These are phyloP conservation scores for Sarcophaga variegata DNA, from an alignment of 2,888 invertebrate species.

Conservation along the genomic window DNA sequence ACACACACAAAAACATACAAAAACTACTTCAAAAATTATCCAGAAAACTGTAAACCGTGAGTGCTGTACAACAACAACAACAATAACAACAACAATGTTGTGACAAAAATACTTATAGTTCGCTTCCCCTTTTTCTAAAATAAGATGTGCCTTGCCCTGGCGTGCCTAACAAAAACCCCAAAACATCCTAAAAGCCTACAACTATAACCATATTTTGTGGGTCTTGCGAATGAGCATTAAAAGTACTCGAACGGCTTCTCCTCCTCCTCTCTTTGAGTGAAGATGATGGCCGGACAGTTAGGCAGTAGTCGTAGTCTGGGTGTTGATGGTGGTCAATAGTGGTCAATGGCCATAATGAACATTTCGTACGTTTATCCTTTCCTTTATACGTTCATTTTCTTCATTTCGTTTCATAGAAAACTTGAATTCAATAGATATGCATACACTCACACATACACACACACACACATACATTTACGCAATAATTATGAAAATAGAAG, in stretches of 20 bases:
- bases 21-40: no score
- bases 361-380: conserved; percentile 8
- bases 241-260: not conserved
- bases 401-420: not conserved
- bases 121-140: no score
- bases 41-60: conserved; percentile 29
- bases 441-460: not conserved
- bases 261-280: not conserved
- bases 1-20: no score
- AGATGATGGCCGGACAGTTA: not conserved
- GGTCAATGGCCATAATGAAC: conserved; percentile 64
- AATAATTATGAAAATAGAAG: conserved; percentile 17
- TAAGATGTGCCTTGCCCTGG: no score
- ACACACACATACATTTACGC: conserved; percentile 11
- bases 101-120: no score
- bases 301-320: conserved; percentile 27
- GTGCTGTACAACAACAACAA: not conserved
- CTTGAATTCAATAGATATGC: not conserved
- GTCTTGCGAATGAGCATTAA: conserved; percentile 31
- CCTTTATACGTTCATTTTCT: no score
- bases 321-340: conserved; percentile 36
- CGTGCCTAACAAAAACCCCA: no score
- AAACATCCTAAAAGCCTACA: conserved; percentile 32
- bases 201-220: conserved; percentile 52
- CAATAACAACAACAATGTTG: no score